Conservation (phyloP, 2,797 vertebrate genomes). For the Intellagama lesueurii region DNA sequence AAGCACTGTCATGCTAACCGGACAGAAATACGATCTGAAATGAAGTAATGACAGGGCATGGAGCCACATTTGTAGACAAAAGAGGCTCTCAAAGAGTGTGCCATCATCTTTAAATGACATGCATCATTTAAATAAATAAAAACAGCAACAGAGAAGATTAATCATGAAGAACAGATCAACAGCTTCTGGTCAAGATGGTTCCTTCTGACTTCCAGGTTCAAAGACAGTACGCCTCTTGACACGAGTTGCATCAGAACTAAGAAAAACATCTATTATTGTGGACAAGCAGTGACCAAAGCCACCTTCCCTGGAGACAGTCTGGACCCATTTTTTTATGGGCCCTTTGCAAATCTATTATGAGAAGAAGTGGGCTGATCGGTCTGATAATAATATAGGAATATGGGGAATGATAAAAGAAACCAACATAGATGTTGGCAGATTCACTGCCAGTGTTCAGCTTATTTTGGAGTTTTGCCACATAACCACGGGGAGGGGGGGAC, state of each 20-base stretch:
- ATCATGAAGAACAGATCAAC: neutral
- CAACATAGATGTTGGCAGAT: neutral
- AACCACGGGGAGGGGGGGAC: neutral
- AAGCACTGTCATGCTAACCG: neutral
- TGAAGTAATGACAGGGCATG: neutral
- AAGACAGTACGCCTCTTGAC: neutral
- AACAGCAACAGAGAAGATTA: neutral
- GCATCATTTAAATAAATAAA: neutral
- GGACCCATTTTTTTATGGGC: neutral
- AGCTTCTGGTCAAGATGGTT: neutral
- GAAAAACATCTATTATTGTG: neutral
- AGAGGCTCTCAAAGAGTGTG: no score
- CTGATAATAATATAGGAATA: neutral
- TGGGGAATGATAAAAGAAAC: neutral
- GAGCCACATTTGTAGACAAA: neutral
- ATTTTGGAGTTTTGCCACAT: neutral
- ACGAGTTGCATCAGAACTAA: no score
- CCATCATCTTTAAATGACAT: neutral
- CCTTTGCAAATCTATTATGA: neutral
- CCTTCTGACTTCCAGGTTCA: neutral
- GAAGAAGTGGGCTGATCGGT: neutral
- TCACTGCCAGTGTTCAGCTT: no score
- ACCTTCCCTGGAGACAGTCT: neutral
- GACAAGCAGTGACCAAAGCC: neutral
- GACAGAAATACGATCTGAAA: neutral